Evolutionary conservation across 35 echinoderm and acorn worm species (phyloP), one percentile per base, ranked within the genome.

Genomic region (Stichopus chloronotus): DNA sequence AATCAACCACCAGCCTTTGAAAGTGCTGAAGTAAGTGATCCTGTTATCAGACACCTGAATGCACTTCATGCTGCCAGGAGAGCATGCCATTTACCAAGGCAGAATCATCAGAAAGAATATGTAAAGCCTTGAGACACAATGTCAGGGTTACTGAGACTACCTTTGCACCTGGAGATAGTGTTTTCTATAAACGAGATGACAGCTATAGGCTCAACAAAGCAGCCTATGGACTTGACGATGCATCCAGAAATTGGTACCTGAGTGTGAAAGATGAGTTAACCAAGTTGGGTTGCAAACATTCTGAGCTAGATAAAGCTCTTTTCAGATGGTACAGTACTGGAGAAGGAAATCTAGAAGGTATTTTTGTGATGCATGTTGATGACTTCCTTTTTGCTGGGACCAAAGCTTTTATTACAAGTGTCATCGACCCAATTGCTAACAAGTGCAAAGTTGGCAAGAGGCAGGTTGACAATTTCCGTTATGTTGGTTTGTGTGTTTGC

Each of bases 121-220:
- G 59, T 4, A 87, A 17, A 87, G 81, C 81, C 7, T 17, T 84
- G 16, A 10, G 81, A 23, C 11, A 25, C 7, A 14, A 84, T 17
- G 55, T 57, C 14, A 60, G 59, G 12, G 59, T 60, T 7, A 12
- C 79, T 52, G 79, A 53, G 2, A 53, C 7, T 6, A n/a, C 20
- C 1, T 87, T 87, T 63, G 5, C 4, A 59, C 84, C 59, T 58
- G 56, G 84, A 60, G 84, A 87, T 14, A 78, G 86, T 20, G 69
- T 90, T 16, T 69, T 84, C 59, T 94, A 80, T 57, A 94, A 94
- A 56, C 24, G 86, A n/a, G 76, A 94, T 94, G 93, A 93, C 81
- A 93, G 83, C 61, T 86, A 86, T 23, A 93, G 59, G 59, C 59
- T 6, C n/a, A n/a, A n/a, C n/a, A n/a, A n/a, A n/a, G n/a, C n/a